phyloP scores from a whole-genome alignment of 2,797 vertebrate species.

The Cossypha polioptera region DNA sequence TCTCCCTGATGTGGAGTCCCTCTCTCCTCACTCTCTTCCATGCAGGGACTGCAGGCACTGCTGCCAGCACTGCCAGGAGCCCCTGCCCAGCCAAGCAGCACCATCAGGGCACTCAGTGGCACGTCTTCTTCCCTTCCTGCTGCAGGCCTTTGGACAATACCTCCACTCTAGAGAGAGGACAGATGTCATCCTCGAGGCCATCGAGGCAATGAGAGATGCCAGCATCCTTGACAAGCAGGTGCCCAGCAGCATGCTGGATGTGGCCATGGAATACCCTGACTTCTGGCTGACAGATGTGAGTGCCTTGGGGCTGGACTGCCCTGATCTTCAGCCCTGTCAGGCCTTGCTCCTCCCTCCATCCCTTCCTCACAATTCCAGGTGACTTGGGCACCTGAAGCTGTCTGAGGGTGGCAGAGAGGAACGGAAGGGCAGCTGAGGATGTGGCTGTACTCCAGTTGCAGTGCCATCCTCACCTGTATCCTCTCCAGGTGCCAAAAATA shows the following conservation, averaged over 20 bases:
- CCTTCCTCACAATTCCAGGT: not conserved
- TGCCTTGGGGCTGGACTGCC: not conserved
- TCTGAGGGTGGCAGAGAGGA: rapidly evolving
- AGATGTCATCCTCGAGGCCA: not conserved
- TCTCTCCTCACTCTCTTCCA: not conserved
- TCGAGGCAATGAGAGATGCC: rapidly evolving
- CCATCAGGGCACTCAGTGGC: not conserved
- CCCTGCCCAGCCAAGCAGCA: not conserved
- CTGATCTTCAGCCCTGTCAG: not conserved
- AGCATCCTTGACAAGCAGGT: not conserved
- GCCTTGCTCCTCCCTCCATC: not conserved
- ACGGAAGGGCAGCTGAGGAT: not conserved
- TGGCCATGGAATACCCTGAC: rapidly evolving
- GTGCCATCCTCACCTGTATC: not conserved
- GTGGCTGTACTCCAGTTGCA: not conserved
- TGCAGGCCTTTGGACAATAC: not conserved
- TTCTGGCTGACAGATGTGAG: not conserved
- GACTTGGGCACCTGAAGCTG: not conserved
- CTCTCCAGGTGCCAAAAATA: not conserved
- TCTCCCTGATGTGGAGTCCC: not conserved
- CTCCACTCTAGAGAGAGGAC: not conserved
- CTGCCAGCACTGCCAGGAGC: not conserved
- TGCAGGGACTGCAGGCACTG: not conserved
- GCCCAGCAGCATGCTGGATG: not conserved
- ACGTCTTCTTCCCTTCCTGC: not conserved